Evolutionary conservation across 2,113 vertebrate species (phyloP), one percentile per base, ranked within the genome.

Genomic region (Baryphthengus martii): DNA sequence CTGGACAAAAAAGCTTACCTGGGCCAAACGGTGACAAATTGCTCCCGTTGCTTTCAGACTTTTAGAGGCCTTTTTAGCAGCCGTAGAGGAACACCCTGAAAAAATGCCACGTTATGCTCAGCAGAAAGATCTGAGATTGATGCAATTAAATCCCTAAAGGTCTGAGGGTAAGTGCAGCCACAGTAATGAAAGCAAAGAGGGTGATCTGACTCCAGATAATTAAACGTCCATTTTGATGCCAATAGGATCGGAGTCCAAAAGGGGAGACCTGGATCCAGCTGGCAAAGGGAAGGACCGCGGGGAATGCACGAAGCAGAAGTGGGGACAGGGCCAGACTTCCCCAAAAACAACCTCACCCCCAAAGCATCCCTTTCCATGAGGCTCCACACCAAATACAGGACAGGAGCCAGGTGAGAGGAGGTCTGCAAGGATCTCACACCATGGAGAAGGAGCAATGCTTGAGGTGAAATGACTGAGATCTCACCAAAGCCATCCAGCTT

Each of bases 11-110:
- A n/a, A 16, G 5, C 31, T 67, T 61, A 58, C 62, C 70, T 70
- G 67, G 85, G 70, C 88, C 86, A 95, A 93, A 52, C 25, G 37
- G 58, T 70, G 85, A 92, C 58, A 77, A 95, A 92, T 91, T 55
- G 72, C 52, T 89, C 62, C 49, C 20, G 11, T 23, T 2, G 10
- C 71, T 83, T 67, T 62, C 77, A 80, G 67, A 13, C 7, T 35
- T 10, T 6, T 19, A 65, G 59, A 93, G 85, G 82, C 58, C 72
- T 90, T 92, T 91, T 49, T 8, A 77, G 73, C 47, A 52, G 76
- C 20, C 4, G 33, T 26, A 50, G 63, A 86, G 62, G 88, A 86
- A 83, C 1, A 3, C 20, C 1, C 42, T 25, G 45, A 91, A 65
- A 79, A 80, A 96, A 90, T 74, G 67, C 40, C 59, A n/a, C 6